phyloP scores from a whole-genome alignment of 2,797 vertebrate species.

The Enteromius treurensis region DNA sequence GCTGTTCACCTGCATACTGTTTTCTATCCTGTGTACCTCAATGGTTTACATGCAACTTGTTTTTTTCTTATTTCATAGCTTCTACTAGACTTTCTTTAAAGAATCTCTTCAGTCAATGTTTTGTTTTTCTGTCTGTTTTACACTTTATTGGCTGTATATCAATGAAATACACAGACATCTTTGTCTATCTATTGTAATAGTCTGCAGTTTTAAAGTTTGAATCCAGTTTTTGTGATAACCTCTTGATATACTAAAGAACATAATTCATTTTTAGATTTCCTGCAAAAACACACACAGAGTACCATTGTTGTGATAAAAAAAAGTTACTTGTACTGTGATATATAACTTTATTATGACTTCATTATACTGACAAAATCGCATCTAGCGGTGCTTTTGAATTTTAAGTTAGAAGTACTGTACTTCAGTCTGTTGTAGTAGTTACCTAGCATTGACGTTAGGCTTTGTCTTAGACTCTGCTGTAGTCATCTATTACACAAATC shows the following conservation, averaged over 20 bases:
- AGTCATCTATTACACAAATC: not conserved
- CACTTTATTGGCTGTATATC: not conserved
- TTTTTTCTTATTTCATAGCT: slow-evolving; percentile 30
- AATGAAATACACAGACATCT: not conserved
- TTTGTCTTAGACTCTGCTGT: not conserved
- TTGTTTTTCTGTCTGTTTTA: not conserved
- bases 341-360: not conserved
- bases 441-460: not conserved
- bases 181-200: not conserved
- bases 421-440: not conserved
- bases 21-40: slow-evolving; percentile 56
- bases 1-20: slow-evolving; percentile 50
- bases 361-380: not conserved
- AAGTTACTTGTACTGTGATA: not conserved
- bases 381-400: slow-evolving; percentile 1
- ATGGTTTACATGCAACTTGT: slow-evolving; percentile 58
- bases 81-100: slow-evolving; percentile 33
- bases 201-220: not conserved
- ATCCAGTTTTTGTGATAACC: not conserved
- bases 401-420: not conserved
- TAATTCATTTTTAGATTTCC: not conserved
- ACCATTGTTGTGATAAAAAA: not conserved
- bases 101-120: slow-evolving; percentile 20
- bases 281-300: not conserved
- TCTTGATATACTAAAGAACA: not conserved